Percentiles rank a stretch among this genome's conserved stretches.
These are phyloP conservation scores for Eulacestoma nigropectus DNA, from an alignment of 2,113 vertebrate genomes.

Conservation along the genomic window DNA sequence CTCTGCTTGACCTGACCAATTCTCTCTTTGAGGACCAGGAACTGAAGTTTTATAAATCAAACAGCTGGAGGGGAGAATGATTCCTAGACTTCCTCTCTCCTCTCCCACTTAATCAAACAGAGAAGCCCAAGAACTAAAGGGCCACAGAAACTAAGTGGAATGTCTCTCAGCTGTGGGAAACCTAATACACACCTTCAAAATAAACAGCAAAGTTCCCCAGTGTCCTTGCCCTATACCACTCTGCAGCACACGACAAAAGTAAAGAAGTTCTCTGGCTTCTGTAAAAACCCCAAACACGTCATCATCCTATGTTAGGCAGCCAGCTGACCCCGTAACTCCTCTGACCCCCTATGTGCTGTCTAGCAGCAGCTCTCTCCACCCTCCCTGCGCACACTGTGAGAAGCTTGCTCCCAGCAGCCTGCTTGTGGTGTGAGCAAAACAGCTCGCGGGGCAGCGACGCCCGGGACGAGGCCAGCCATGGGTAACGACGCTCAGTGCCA, in stretches of 20 bases:
- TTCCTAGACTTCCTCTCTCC: neutral
- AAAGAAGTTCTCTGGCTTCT: neutral
- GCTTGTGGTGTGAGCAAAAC: neutral
- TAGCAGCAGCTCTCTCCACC: neutral
- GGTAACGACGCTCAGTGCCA: neutral
- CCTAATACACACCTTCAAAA: neutral
- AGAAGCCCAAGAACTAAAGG: neutral
- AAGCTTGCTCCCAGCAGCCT: neutral
- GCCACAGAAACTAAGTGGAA: neutral
- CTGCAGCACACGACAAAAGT: neutral
- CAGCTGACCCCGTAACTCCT: neutral
- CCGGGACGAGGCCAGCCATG: neutral
- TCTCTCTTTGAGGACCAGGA: neutral
- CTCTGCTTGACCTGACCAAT: neutral
- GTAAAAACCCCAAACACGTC: neutral
- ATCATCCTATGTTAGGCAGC: neutral
- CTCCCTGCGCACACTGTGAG: fast-evolving
- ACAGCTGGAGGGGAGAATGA: neutral
- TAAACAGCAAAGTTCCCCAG: neutral
- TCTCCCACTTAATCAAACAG: neutral
- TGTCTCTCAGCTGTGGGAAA: neutral
- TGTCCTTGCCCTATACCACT: neutral
- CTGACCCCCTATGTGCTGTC: neutral
- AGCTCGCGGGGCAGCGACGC: fast-evolving
- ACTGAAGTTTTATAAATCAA: neutral